A percentile compares a stretch with the other conserved stretches of the same genome.
phyloP scores from a whole-genome alignment of 2,113 vertebrate species.

The Potamarius usumacintae region DNA sequence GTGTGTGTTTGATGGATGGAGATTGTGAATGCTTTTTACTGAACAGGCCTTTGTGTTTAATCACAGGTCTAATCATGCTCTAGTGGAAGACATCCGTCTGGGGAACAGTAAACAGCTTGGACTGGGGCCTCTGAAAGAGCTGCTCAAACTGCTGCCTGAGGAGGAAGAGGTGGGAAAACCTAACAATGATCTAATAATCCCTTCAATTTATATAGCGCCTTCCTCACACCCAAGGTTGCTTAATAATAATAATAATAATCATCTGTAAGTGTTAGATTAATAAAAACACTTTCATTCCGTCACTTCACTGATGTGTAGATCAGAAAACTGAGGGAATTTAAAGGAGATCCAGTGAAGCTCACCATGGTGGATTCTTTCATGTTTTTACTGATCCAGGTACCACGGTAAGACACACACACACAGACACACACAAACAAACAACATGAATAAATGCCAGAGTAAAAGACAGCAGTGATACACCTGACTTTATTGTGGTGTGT shows the following conservation, averaged over 20 bases:
- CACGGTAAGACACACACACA: conserved; percentile 78
- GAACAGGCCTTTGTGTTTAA: conserved; percentile 45
- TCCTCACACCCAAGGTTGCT: too few relatives aligned
- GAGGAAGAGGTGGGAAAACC: conserved; percentile 83
- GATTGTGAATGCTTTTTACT: background rate
- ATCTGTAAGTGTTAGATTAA: background rate
- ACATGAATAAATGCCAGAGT: background rate
- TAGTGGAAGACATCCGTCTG: conserved; percentile 87
- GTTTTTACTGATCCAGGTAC: conserved; percentile 88
- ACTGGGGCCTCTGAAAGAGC: conserved; percentile 85
- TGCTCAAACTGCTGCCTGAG: conserved; percentile 92
- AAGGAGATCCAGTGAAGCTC: conserved; percentile 87
- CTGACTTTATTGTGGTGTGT: background rate
- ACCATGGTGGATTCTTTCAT: conserved; percentile 95
- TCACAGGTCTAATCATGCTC: conserved; percentile 84
- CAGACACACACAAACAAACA: background rate
- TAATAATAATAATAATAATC: background rate
- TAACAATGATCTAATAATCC: too few relatives aligned
- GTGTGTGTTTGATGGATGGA: background rate
- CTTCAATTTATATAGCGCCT: too few relatives aligned
- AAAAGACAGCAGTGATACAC: background rate
- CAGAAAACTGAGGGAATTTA: conserved; percentile 87
- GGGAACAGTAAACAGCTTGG: conserved; percentile 84
- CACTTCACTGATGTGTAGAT: conserved; percentile 68
- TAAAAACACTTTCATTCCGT: background rate